These are phyloP conservation scores for Cantharis lateralis DNA, from an alignment of 2,888 invertebrate genomes.

Conservation along the genomic window DNA sequence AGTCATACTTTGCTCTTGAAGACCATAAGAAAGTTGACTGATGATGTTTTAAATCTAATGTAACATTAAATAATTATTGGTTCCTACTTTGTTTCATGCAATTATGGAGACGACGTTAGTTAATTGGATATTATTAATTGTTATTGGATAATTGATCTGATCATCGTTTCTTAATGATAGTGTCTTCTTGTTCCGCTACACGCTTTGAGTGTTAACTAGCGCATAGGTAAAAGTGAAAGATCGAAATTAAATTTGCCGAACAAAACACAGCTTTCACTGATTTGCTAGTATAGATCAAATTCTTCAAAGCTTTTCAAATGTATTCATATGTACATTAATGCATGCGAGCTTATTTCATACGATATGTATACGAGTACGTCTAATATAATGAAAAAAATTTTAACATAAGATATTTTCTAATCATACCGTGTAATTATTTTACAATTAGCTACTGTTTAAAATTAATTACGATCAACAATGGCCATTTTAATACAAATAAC, in stretches of 20 bases:
- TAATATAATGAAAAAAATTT: neutral
- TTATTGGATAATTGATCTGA: neutral
- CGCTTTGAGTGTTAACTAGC: constrained; percentile 46
- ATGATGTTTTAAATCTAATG: neutral
- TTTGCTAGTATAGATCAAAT: neutral
- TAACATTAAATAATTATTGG: neutral
- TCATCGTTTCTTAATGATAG: constrained; percentile 3
- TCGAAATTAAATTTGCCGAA: constrained; percentile 37
- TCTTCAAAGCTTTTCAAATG: neutral
- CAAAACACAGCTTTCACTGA: constrained; percentile 44
- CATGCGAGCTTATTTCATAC: neutral
- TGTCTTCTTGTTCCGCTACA: constrained; percentile 36
- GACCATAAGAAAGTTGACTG: neutral
- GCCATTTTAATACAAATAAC: neutral
- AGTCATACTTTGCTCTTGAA: neutral
- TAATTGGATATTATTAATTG: neutral
- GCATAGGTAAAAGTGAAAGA: constrained; percentile 49
- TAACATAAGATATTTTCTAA: neutral
- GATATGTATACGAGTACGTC: neutral
- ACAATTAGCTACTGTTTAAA: neutral
- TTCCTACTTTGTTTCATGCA: neutral
- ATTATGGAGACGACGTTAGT: neutral
- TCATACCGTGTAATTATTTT: neutral
- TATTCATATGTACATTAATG: neutral
- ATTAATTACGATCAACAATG: neutral